Base-by-base conservation (phyloP, 1,140 invertebrate species). In the Oncopeltus fasciatus region DNA sequence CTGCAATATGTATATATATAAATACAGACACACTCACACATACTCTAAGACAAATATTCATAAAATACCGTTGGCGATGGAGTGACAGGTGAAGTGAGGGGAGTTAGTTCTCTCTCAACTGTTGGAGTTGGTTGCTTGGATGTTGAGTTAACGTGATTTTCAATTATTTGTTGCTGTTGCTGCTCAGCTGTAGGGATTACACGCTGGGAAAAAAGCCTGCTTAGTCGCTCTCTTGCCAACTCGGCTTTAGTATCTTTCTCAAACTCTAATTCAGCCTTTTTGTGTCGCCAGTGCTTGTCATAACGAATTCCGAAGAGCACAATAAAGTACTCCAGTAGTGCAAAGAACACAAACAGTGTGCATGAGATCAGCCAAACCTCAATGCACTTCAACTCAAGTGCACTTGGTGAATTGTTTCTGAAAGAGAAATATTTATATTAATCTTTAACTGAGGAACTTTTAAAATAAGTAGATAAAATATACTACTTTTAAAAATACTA, bases 321-420 rank as follows among this genome's bases (percentile, higher is more conserved):
- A 65, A 85, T 76, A 63, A 84, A 84, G 72, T 84, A 87, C 70
- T 87, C 84, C 57, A 85, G 72, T n/a, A 87, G 72, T 0, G 83
- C 81, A 9, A 82, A 73, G 70, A 86, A 86, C 18, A 86, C 83
- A 72, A 87, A 86, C 33, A 83, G 72, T 4, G 84, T 83, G 71
- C 85, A 86, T 8, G 77, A 80, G 65, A 83, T 80, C 70, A 85
- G 77, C 84, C 84, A 87, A 21, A 86, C 79, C 70, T 87, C 84
- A 21, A 86, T 80, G 64, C 82, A 83, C 69, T 86, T 84, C 29
- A 83, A 71, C 68, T 82, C 81, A n/a, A 81, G 71, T 0, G 80
- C 80, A 65, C 78, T 79, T 2, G 80, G 80, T 8, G 80, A 81
- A 70, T 81, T 81, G 68, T 80, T 79, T 69, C 79, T 80, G 72